Base-by-base conservation (phyloP, 1,140 invertebrate genomes). In the Stratiolaelaps scimitus region DNA sequence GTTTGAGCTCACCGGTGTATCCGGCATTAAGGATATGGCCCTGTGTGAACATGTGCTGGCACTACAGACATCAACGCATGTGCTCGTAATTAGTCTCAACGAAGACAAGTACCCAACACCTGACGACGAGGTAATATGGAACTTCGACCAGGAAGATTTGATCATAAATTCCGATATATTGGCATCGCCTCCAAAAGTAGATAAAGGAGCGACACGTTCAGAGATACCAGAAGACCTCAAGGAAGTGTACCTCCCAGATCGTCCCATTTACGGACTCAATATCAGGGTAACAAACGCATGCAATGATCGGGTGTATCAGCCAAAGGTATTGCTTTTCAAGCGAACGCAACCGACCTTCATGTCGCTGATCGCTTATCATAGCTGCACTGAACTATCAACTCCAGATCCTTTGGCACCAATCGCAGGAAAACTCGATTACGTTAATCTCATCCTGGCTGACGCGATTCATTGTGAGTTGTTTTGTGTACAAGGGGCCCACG, bases 101-200 rank as follows among this genome's bases (percentile, higher is more conserved):
- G 53, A 60, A 26, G 53, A 60, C 2, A 60, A 15, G 20, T 60
- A 60, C 23, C 15, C 26, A 2, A 60, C 53, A 17, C 53, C 20
- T 4, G 53, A 60, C 10, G 23, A 60, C 23, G 53, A 60, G 23
- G 34, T 60, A 15, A 60, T 60, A 5, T 60, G 53, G 53, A 60
- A 60, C 34, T 60, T 60, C 53, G 53, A 60, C 23, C 34, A 26
- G 4, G 15, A 26, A 26, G 53, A 60, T 23, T 23, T 60, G 2
- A 60, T 60, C 10, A 26, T 60, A n/a, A 60, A 60, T 23, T 13
- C n/a, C 26, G 26, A 23, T 20, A 17, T 15, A 15, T 23, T 60
- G 15, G 17, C 20, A 17, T 19, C 53, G 53, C 20, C 34, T 2
- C 1, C 23, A 34, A 60, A 26, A 5, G 2, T 26, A 1, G 53